Percentiles rank a stretch among this genome's conserved stretches.
These are phyloP conservation scores for Balanococcus diminutus DNA, from an alignment of 2,888 invertebrate species.

Conservation along the genomic window DNA sequence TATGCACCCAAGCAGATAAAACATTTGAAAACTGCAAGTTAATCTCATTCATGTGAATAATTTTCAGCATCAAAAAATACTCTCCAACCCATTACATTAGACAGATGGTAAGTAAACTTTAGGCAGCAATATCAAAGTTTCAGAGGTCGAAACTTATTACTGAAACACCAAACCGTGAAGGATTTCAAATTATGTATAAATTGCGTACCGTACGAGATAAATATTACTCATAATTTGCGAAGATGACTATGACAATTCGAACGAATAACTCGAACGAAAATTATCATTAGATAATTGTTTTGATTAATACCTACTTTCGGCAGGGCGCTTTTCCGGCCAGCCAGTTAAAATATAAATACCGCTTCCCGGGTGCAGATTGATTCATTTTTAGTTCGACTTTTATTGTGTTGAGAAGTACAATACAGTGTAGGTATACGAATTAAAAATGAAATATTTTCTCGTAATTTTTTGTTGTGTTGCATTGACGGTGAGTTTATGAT, in stretches of 20 bases:
- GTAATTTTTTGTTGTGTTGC: constrained; percentile 19
- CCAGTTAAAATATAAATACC: not conserved
- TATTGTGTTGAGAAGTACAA: not conserved
- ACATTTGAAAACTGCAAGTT: too few relatives aligned
- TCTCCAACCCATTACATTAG: too few relatives aligned
- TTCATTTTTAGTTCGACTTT: not conserved
- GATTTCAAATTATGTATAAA: not conserved
- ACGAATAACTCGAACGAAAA: not conserved
- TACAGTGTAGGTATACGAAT: not conserved
- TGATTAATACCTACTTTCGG: not conserved
- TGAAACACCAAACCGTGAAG: constrained; percentile 7
- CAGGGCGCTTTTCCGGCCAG: not conserved
- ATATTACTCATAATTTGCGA: constrained; percentile 26
- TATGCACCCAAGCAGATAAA: too few relatives aligned
- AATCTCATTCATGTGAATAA: too few relatives aligned
- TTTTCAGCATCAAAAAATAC: too few relatives aligned
- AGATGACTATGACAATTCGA: constrained; percentile 31
- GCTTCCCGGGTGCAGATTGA: not conserved
- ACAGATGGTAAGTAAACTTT: too few relatives aligned
- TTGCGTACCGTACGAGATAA: constrained; percentile 7
- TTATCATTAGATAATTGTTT: constrained; percentile 30
- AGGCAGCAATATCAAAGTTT: not conserved
- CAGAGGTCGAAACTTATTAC: constrained; percentile 25
- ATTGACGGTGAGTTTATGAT: not conserved
- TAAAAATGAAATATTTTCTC: not conserved